Percentiles rank a stretch among this genome's conserved stretches.
Evolutionary conservation across 2,113 vertebrate genomes (phyloP).

Genomic region (Corythaixoides concolor): DNA sequence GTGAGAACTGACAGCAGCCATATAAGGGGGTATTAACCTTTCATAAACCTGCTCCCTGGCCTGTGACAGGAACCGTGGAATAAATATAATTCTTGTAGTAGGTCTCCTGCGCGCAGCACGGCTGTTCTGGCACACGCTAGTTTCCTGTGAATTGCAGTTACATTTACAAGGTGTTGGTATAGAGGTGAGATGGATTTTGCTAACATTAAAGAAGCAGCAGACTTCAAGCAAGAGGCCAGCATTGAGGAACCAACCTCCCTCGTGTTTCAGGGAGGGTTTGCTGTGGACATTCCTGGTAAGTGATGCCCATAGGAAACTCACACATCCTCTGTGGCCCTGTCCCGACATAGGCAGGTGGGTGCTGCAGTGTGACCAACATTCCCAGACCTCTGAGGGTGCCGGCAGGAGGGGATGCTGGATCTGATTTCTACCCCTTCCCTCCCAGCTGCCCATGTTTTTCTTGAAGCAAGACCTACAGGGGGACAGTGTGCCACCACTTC

Average conservation of each 20-base stretch:
- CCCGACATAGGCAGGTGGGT: accelerated
- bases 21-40: conserved; percentile 58
- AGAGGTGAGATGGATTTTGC: neutral
- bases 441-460: neutral
- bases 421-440: neutral
- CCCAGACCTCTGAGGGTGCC: neutral
- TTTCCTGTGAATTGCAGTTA: neutral
- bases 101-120: neutral
- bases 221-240: neutral
- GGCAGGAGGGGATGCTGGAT: neutral
- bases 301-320: neutral
- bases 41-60: conserved; percentile 53
- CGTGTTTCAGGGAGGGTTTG: neutral
- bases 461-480: neutral
- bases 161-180: neutral
- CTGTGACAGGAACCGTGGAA: conserved; percentile 15
- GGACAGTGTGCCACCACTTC: neutral
- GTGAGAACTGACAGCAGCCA: conserved; percentile 37
- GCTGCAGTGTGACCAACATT: neutral
- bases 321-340: neutral
- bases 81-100: conserved; percentile 1
- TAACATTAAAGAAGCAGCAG: neutral
- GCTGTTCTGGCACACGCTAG: neutral
- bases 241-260: neutral
- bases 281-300: neutral